These are phyloP conservation scores for Pissodes strobi DNA, from an alignment of 1,140 invertebrate species.

Conservation along the genomic window DNA sequence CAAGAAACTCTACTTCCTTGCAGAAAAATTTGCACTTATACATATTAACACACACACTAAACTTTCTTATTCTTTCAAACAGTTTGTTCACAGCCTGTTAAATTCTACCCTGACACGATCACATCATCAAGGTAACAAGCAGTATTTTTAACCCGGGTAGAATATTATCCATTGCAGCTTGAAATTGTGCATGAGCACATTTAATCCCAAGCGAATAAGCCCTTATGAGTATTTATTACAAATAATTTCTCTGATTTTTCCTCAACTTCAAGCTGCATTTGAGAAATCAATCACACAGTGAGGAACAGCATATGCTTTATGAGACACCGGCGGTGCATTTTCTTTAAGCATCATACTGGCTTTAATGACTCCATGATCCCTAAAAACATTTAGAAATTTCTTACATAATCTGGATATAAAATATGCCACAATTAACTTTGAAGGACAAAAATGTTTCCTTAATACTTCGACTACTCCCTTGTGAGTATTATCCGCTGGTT, in stretches of 20 bases:
- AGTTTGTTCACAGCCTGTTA: background rate
- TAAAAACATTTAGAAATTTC: background rate
- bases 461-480: background rate
- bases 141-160: background rate
- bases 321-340: background rate
- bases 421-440: background rate
- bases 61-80: background rate
- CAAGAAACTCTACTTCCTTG: background rate
- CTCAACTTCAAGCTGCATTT: background rate
- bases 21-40: background rate
- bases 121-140: background rate
- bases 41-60: background rate
- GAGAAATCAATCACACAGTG: background rate
- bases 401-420: background rate
- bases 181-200: background rate
- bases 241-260: background rate
- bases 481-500: background rate
- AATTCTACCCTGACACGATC: background rate
- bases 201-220: background rate
- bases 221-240: background rate
- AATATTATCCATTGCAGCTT: background rate
- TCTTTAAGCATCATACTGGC: too few relatives aligned
- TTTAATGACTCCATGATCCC: background rate
- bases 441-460: background rate
- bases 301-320: background rate